Evolutionary conservation across 2,888 invertebrate genomes (phyloP).

Genomic region (Campoplex nolae): DNA sequence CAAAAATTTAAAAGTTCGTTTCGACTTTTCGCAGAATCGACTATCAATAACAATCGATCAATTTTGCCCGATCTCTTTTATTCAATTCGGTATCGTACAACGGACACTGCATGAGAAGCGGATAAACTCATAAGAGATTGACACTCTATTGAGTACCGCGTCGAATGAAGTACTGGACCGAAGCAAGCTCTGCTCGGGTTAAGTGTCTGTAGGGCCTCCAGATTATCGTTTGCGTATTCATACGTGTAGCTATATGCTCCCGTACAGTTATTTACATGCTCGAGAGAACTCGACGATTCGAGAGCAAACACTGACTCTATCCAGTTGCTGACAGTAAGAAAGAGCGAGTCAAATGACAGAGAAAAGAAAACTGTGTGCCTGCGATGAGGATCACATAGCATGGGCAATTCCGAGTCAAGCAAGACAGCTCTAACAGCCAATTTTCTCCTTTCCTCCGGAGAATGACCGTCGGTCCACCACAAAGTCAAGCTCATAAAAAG

Average conservation of each 20-base stretch:
- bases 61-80: not conserved
- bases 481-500: too few relatives aligned
- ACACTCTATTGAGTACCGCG: slow-evolving; percentile 38
- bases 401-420: not conserved
- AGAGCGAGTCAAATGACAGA: slow-evolving; percentile 10
- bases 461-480: too few relatives aligned
- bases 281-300: slow-evolving; percentile 44
- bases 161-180: slow-evolving; percentile 50
- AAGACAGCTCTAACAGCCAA: too few relatives aligned
- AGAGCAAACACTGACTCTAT: slow-evolving; percentile 48
- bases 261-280: slow-evolving; percentile 41
- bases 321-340: slow-evolving; percentile 16
- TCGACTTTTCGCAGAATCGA: not conserved
- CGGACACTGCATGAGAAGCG: not conserved
- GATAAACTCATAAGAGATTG: slow-evolving; percentile 25
- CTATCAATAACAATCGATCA: not conserved
- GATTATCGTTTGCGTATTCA: slow-evolving; percentile 44
- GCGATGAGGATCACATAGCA: slow-evolving; percentile 20
- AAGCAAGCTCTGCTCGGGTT: slow-evolving; percentile 48
- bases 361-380: slow-evolving; percentile 25
- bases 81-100: not conserved
- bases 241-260: slow-evolving; percentile 8
- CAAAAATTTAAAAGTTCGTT: not conserved
- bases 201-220: slow-evolving; percentile 56
- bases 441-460: too few relatives aligned